These are phyloP conservation scores for Yponomeuta evonymella DNA, from an alignment of 2,888 invertebrate species.

Conservation along the genomic window DNA sequence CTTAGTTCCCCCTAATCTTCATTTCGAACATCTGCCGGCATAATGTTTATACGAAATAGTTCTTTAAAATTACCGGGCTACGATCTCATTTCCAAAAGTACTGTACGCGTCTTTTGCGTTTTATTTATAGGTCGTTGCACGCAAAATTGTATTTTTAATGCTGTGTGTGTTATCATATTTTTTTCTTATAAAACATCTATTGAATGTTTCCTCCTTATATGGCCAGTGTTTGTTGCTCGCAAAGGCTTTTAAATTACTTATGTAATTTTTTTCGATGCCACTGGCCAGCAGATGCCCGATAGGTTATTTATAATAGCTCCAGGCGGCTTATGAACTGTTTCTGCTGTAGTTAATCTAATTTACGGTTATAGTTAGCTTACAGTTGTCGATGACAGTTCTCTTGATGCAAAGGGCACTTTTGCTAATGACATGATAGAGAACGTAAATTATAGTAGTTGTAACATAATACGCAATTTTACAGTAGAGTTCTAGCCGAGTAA, in stretches of 20 bases:
- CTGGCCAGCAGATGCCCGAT: conserved; percentile 47
- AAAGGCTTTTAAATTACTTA: conserved; percentile 8
- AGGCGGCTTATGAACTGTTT: neutral
- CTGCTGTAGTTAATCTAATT: neutral
- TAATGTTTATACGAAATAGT: conserved; percentile 68
- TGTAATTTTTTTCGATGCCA: conserved; percentile 40
- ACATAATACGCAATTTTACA: too few relatives aligned
- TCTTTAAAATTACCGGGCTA: conserved; percentile 63
- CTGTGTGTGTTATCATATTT: conserved; percentile 27
- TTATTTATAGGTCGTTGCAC: conserved; percentile 54
- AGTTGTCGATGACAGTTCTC: neutral
- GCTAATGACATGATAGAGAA: neutral
- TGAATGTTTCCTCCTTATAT: conserved; percentile 56
- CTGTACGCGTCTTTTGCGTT: conserved; percentile 38
- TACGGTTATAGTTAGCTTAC: neutral
- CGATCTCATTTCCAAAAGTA: conserved; percentile 60
- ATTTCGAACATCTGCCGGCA: conserved; percentile 69
- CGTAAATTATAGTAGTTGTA: neutral
- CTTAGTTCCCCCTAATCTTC: conserved; percentile 74
- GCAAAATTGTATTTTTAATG: conserved; percentile 59
- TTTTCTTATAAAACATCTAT: conserved; percentile 53
- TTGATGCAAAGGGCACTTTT: neutral
- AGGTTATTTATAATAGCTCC: conserved; percentile 8
- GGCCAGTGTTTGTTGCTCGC: conserved; percentile 33
- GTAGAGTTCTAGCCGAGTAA: too few relatives aligned